These are phyloP conservation scores for Spea multiplicata DNA, from an alignment of 2,113 vertebrate species.

Conservation along the genomic window DNA sequence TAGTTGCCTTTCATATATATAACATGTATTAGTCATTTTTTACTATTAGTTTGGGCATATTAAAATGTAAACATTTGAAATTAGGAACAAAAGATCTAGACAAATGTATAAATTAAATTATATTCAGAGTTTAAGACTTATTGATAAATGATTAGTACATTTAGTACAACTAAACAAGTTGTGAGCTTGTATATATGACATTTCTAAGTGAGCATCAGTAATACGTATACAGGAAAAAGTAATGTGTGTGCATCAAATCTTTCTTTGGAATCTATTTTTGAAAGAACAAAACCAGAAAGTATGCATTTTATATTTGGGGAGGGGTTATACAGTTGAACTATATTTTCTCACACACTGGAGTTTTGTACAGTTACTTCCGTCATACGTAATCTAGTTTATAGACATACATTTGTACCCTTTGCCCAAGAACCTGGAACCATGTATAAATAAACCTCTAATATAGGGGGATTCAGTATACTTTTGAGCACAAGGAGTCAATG, in stretches of 20 bases:
- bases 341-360: neutral
- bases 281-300: neutral
- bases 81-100: no score
- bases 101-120: neutral
- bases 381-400: neutral
- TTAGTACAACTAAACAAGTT: neutral
- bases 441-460: neutral
- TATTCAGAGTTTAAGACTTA: neutral
- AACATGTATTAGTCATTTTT: neutral
- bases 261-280: neutral
- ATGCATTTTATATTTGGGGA: neutral
- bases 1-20: neutral
- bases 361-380: neutral
- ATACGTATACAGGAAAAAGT: neutral
- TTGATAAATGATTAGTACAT: neutral
- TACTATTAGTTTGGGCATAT: neutral
- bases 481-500: constrained; percentile 3
- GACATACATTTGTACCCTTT: neutral
- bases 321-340: neutral
- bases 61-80: no score
- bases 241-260: neutral
- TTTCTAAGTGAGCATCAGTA: neutral
- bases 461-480: constrained; percentile 6
- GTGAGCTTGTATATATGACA: neutral
- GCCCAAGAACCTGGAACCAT: constrained; percentile 30